Conservation (phyloP, 1,140 invertebrate species). For the Drosophila ananassae region DNA sequence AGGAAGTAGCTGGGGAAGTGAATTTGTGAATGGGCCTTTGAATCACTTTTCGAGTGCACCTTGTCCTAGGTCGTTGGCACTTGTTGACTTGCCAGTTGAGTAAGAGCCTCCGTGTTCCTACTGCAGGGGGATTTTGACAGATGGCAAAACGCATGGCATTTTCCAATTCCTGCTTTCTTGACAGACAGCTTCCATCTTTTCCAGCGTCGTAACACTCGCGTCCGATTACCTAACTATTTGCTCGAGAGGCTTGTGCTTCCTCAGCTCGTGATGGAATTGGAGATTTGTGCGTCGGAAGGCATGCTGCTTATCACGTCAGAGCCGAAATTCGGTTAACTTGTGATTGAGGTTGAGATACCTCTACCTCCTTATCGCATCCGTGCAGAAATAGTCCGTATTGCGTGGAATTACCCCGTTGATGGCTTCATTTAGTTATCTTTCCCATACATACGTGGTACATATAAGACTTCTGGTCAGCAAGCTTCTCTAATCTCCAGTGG, state of each 20-base stretch:
- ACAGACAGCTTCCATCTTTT: neutral
- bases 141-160: neutral
- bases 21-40: constrained; percentile 63
- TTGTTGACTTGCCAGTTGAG: constrained; percentile 3
- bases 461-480: neutral
- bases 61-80: constrained; percentile 54
- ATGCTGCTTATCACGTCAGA: constrained; percentile 5
- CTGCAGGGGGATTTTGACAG: neutral
- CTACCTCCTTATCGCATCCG: constrained; percentile 29
- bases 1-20: constrained; percentile 58
- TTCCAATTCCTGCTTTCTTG: neutral
- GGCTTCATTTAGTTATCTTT: constrained; percentile 9
- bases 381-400: constrained; percentile 16
- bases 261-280: constrained; percentile 7
- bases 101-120: neutral
- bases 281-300: neutral
- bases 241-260: constrained; percentile 26
- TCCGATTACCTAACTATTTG: constrained; percentile 34
- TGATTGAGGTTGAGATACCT: constrained; percentile 30
- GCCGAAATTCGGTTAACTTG: constrained; percentile 20
- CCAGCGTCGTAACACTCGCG: neutral
- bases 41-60: constrained; percentile 44
- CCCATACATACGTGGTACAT: constrained; percentile 13
- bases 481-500: constrained; percentile 16
- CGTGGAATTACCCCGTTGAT: constrained; percentile 26